A percentile compares a stretch with the other conserved stretches of the same genome.
Evolutionary conservation across 2,888 invertebrate genomes (phyloP).

Genomic region (Caenorhabditis angaria): DNA sequence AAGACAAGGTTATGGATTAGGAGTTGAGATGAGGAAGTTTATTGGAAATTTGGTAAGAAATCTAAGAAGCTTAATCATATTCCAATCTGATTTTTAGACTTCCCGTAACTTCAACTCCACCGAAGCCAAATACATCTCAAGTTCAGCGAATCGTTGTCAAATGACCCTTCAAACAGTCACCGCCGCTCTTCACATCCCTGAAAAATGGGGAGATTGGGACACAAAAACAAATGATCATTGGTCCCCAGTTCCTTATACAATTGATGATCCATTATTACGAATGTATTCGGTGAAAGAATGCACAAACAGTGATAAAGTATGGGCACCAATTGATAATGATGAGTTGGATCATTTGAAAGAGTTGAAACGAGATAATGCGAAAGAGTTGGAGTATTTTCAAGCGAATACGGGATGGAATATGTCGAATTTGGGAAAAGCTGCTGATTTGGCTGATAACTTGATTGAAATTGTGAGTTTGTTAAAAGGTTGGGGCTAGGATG

Average conservation of each 20-base stretch:
- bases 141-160: slow-evolving; percentile 61
- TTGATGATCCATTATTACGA: slow-evolving; percentile 62
- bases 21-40: slow-evolving; percentile 52
- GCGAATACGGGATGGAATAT: slow-evolving; percentile 56
- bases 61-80: too few species aligned
- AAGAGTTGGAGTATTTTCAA: slow-evolving; percentile 44
- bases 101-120: slow-evolving; percentile 44
- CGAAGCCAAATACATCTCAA: slow-evolving; percentile 56
- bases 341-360: slow-evolving; percentile 43
- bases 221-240: slow-evolving; percentile 45
- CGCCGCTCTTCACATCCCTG: slow-evolving; percentile 51
- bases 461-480: slow-evolving; percentile 48
- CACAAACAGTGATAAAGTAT: slow-evolving; percentile 47
- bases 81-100: slow-evolving; percentile 10
- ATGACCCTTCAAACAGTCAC: slow-evolving; percentile 59
- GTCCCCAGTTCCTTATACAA: slow-evolving; percentile 61
- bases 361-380: slow-evolving; percentile 26
- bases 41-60: slow-evolving; percentile 26
- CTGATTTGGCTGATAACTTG: slow-evolving; percentile 63
- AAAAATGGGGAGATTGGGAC: slow-evolving; percentile 56
- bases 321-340: slow-evolving; percentile 56
- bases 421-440: slow-evolving; percentile 49
- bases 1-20: slow-evolving; percentile 55
- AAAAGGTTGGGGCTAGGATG: too few species aligned
- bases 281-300: slow-evolving; percentile 62